Percentiles rank a stretch among this genome's conserved stretches.
Evolutionary conservation across 1,140 invertebrate genomes (phyloP).

Genomic region (Schlechtendalia chinensis): DNA sequence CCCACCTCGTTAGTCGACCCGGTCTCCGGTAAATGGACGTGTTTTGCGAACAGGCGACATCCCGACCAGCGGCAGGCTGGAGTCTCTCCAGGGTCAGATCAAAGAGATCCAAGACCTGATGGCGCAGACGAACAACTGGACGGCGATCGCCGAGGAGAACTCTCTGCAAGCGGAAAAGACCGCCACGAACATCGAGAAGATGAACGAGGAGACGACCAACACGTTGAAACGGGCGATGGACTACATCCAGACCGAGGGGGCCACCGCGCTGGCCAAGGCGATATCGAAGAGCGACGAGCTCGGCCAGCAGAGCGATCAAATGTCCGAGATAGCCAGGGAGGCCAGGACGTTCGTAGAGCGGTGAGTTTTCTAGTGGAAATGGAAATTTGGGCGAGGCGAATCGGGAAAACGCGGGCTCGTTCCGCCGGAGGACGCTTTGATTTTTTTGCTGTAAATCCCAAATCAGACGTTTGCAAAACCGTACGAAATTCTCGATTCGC

Average conservation of each 20-base stretch:
- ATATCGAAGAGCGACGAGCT: conserved; percentile 79
- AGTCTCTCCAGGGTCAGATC: conserved; percentile 60
- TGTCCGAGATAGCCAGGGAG: conserved; percentile 86
- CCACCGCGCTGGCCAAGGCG: conserved; percentile 73
- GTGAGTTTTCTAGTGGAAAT: too few relatives aligned
- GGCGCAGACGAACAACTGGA: conserved; percentile 63
- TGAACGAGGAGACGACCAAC: conserved; percentile 56
- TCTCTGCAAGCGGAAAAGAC: conserved; percentile 66
- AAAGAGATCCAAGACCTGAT: conserved; percentile 66
- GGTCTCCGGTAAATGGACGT: too few relatives aligned
- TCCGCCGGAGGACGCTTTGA: too few relatives aligned
- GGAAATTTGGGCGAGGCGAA: too few relatives aligned
- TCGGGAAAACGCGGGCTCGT: too few relatives aligned
- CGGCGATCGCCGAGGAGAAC: conserved; percentile 63
- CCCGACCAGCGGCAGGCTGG: conserved; percentile 19
- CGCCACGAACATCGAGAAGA: conserved; percentile 72
- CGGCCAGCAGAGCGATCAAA: conserved; percentile 85
- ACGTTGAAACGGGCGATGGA: conserved; percentile 65
- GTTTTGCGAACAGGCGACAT: conserved; percentile 30
- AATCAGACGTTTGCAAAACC: too few relatives aligned
- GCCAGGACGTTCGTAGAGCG: conserved; percentile 76
- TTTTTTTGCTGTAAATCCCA: too few relatives aligned
- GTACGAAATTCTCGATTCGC: too few relatives aligned
- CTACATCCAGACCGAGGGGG: conserved; percentile 77
- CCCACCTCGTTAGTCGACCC: too few relatives aligned